phyloP scores from a whole-genome alignment of 2,888 invertebrate genomes.

The Zhuqinia jingwanae region DNA sequence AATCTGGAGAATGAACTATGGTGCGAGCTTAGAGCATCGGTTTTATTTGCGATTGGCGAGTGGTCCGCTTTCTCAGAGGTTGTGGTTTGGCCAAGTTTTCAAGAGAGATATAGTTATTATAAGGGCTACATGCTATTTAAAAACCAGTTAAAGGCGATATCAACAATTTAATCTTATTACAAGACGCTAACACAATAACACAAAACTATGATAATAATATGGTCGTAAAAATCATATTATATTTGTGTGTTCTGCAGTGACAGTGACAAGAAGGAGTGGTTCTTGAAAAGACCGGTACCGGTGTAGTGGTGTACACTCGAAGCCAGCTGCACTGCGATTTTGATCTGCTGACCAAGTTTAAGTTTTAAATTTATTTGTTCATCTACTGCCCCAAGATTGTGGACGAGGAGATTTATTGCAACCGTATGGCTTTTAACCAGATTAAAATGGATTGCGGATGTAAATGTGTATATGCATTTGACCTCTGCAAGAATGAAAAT shows the following conservation, averaged over 20 bases:
- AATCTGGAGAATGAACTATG: slow-evolving; percentile 5
- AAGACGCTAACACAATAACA: not conserved
- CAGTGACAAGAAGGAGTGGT: slow-evolving; percentile 19
- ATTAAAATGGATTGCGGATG: slow-evolving; percentile 23
- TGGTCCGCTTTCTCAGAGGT: not conserved
- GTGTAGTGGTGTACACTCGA: not conserved
- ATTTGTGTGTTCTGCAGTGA: not conserved
- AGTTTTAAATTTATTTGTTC: not conserved
- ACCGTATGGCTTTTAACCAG: not conserved
- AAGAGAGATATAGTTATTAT: not conserved
- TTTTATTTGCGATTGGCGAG: not conserved
- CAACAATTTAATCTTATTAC: not conserved
- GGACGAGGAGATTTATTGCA: not conserved
- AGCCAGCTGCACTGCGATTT: not conserved
- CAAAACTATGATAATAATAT: not conserved
- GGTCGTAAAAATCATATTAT: slow-evolving; percentile 11
- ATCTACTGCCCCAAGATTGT: not conserved
- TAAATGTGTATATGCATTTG: not conserved
- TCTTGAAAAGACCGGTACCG: slow-evolving; percentile 28
- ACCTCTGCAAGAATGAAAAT: not conserved
- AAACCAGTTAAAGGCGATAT: not conserved
- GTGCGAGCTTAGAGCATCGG: not conserved
- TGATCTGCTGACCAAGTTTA: slow-evolving; percentile 2
- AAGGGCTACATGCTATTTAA: not conserved
- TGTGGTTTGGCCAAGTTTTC: too few relatives aligned